phyloP scores from a whole-genome alignment of 1,140 invertebrate species.

The Lepidurus apus region DNA sequence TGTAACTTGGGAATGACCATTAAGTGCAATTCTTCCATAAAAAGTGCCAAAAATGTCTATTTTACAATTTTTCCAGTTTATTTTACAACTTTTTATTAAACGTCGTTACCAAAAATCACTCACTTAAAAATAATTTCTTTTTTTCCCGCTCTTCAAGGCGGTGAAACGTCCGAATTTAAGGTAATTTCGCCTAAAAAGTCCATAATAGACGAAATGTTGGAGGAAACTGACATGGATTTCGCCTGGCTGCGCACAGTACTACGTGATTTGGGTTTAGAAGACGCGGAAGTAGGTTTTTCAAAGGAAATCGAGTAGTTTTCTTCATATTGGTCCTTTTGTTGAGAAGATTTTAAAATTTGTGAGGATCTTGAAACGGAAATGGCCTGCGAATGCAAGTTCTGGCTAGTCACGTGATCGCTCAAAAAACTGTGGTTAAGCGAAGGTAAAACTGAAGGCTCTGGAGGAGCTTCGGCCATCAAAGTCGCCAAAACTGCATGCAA shows the following conservation, averaged over 20 bases:
- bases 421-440: conserved; percentile 1
- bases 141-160: neutral
- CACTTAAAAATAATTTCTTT: too few relatives aligned
- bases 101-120: too few relatives aligned
- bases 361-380: neutral
- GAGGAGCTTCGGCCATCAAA: neutral
- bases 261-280: neutral
- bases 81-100: neutral
- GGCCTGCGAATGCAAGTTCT: neutral
- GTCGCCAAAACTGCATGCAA: conserved; percentile 4
- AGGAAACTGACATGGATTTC: neutral
- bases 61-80: neutral
- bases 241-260: neutral
- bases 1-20: neutral
- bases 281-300: neutral
- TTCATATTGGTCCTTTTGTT: neutral
- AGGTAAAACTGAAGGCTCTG: neutral
- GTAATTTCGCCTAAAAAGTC: neutral
- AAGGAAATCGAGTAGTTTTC: neutral
- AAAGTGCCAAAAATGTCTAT: neutral
- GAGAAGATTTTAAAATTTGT: neutral
- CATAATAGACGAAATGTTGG: neutral
- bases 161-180: neutral
- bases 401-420: conserved; percentile 3
- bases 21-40: neutral